Conservation (phyloP, 2,888 invertebrate genomes). For the Nebria salina region DNA sequence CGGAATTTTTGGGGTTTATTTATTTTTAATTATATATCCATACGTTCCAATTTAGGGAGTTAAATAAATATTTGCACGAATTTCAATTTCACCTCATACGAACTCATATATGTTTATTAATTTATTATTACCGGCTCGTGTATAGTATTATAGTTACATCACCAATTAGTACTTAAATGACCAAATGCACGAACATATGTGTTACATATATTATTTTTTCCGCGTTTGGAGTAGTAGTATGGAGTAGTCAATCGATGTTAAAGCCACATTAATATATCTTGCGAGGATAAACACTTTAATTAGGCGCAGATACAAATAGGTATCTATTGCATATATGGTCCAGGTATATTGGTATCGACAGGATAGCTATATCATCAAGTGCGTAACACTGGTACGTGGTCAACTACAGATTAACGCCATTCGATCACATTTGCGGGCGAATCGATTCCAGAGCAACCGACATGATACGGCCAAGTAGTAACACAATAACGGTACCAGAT, state of each 20-base stretch:
- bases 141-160: too few relatives aligned
- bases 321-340: background rate
- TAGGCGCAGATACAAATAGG: background rate
- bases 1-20: background rate
- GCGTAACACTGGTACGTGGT: background rate
- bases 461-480: slow-evolving; percentile 9
- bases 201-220: too few relatives aligned
- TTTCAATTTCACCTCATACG: too few relatives aligned
- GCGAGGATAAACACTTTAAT: background rate
- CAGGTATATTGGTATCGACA: background rate
- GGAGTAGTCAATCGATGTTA: background rate
- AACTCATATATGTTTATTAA: too few relatives aligned
- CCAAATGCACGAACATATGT: too few relatives aligned
- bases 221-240: background rate
- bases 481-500: slow-evolving; percentile 41
- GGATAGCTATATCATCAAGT: background rate
- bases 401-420: slow-evolving; percentile 32
- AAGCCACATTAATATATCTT: background rate
- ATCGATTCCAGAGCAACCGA: slow-evolving; percentile 30
- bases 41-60: background rate
- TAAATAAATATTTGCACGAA: too few relatives aligned
- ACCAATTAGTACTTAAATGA: too few relatives aligned
- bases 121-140: too few relatives aligned
- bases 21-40: background rate
- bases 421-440: slow-evolving; percentile 39